Evolutionary conservation across 2,888 invertebrate genomes (phyloP), one percentile per base, ranked within the genome.

Genomic region (Apamea anceps): DNA sequence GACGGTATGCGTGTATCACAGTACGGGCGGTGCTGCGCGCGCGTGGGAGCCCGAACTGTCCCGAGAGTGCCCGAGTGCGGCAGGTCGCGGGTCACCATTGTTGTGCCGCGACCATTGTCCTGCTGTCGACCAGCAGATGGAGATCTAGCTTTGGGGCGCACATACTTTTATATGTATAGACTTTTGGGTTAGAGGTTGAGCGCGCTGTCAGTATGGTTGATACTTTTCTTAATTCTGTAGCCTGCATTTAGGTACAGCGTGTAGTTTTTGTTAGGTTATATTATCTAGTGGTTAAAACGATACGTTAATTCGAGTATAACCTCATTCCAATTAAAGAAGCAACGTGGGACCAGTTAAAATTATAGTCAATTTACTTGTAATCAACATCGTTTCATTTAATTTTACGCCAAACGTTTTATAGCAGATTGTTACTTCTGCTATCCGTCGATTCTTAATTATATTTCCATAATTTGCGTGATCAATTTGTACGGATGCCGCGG

Each of bases 61-160:
- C 62, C 85, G 76, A 62, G 13, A 28, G 72, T 21, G n/a, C 0
- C 37, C 77, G 45, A 51, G 45, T 12, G 78, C 74, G 66, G 60
- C 51, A 74, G 76, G 82, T 82, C 85, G 62, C 76, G 37, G 85
- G 85, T 85, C 79, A 67, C 66, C 68, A 75, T 81, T 80, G 84
- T 77, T 67, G 57, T 73, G 72, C 60, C 77, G 71, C 72, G 54
- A 62, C 71, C 63, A 85, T 81, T 81, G 85, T 85, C 65, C 57
- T 32, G 76, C 67, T 68, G 75, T 75, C 81, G 32, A 54, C 72
- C 12, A 10, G 15, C 67, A 21, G 62, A 78, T 81, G 70, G 28
- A 81, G 57, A 81, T 75, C 71, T 85, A 62, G 68, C 75, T 66
- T 75, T 21, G 68, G 21, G 48, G 32, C 25, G 42, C 21, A 7